Percentiles rank a stretch among this genome's conserved stretches.
Evolutionary conservation across 2,113 vertebrate genomes (phyloP).

Genomic region (Grantiella picta): DNA sequence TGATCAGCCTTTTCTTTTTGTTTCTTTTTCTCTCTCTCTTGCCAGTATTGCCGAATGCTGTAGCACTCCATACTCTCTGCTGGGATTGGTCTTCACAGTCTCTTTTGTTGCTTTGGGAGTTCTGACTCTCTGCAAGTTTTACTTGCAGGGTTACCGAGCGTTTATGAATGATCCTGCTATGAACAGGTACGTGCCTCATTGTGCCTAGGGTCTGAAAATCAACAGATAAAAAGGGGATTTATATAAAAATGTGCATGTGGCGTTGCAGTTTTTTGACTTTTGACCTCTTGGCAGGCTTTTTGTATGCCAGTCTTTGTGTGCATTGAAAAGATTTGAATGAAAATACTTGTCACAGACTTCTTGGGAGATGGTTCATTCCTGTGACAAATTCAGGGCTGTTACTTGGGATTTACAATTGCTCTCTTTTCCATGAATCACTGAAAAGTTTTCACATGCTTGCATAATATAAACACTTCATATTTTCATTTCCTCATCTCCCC

Average conservation of each 20-base stretch:
- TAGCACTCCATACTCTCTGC: conserved; percentile 92
- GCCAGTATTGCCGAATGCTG: conserved; percentile 95
- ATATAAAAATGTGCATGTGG: neutral
- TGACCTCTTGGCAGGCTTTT: neutral
- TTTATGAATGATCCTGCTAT: conserved; percentile 98
- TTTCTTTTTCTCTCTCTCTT: neutral
- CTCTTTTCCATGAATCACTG: neutral
- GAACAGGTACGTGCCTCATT: conserved; percentile 80
- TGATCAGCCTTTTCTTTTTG: neutral
- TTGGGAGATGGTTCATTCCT: neutral
- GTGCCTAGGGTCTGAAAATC: neutral
- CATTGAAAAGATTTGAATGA: neutral
- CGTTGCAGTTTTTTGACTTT: neutral
- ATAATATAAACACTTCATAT: neutral
- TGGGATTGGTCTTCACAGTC: conserved; percentile 96
- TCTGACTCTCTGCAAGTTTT: conserved; percentile 98
- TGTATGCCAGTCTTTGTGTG: neutral
- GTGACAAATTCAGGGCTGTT: neutral
- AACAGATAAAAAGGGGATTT: neutral
- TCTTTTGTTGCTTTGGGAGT: conserved; percentile 96
- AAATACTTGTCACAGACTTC: neutral
- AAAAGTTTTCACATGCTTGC: neutral
- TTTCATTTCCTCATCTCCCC: neutral
- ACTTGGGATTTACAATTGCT: neutral
- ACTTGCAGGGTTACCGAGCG: conserved; percentile 94